phyloP scores from a whole-genome alignment of 35 echinoderm and acorn worm species.

The Heliocidaris tuberculata region DNA sequence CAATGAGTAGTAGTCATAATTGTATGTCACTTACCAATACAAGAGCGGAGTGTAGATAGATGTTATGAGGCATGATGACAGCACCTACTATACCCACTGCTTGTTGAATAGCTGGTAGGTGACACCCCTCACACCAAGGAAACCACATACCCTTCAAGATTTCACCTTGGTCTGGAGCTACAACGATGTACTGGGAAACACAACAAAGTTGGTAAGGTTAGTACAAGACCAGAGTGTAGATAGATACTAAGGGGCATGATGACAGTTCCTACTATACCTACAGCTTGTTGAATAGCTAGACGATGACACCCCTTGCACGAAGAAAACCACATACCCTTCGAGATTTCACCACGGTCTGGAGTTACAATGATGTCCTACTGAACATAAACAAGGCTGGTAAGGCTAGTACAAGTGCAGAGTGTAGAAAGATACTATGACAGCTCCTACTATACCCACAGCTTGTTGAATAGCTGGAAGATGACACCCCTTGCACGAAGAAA shows the following conservation, averaged over 20 bases:
- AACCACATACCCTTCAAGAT: conserved; percentile 75
- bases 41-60: conserved; percentile 80
- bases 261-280: conserved; percentile 76
- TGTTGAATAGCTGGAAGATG: conserved; percentile 51
- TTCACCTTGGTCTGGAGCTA: conserved; percentile 68
- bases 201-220: background rate
- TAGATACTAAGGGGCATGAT: conserved; percentile 89
- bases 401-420: background rate
- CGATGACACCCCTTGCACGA: conserved; percentile 61
- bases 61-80: conserved; percentile 89
- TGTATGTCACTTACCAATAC: conserved; percentile 62
- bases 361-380: conserved; percentile 67
- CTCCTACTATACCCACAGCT: conserved; percentile 77
- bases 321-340: conserved; percentile 69
- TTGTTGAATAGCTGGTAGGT: conserved; percentile 51
- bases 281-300: conserved; percentile 61
- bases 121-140: conserved; percentile 69
- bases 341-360: conserved; percentile 72
- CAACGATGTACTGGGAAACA: conserved; percentile 67
- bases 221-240: conserved; percentile 38
- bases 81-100: conserved; percentile 81
- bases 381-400: background rate
- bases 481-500: conserved; percentile 70
- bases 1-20: background rate
- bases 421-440: conserved; percentile 82